Conservation (phyloP, 1,140 invertebrate species). For the Cherax quadricarinatus region DNA sequence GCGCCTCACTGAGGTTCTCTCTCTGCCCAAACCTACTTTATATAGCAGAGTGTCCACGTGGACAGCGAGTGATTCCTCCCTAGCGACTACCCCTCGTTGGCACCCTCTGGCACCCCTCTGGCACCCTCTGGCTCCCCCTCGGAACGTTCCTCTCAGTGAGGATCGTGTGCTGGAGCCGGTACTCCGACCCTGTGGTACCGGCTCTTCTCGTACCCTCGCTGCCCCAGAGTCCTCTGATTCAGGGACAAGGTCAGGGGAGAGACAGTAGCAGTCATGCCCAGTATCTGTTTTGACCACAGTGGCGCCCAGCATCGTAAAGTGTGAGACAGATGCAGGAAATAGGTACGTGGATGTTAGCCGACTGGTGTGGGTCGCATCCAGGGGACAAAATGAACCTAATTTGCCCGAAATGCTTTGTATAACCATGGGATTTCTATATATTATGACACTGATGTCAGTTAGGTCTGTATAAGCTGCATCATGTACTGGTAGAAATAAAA, state of each 20-base stretch:
- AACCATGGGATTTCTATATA: too few relatives aligned
- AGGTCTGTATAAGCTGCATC: too few relatives aligned
- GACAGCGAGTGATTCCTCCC: neutral
- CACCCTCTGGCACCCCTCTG: neutral
- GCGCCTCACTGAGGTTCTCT: neutral
- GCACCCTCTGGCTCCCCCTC: neutral
- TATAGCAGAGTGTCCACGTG: conserved; percentile 5
- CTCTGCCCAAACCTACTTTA: neutral
- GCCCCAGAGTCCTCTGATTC: neutral
- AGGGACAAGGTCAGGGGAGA: neutral
- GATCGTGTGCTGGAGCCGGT: neutral
- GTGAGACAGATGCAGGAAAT: too few relatives aligned
- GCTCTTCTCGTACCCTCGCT: neutral
- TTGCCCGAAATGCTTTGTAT: too few relatives aligned
- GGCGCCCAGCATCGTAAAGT: too few relatives aligned
- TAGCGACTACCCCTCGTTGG: neutral
- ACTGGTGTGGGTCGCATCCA: too few relatives aligned
- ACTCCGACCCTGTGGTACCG: neutral
- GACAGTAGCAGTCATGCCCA: neutral
- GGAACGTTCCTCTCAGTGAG: neutral
- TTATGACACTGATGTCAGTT: too few relatives aligned
- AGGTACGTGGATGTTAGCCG: too few relatives aligned
- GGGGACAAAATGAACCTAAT: too few relatives aligned
- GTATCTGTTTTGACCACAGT: neutral
- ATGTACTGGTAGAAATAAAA: too few relatives aligned